phyloP scores from a whole-genome alignment of 2,113 vertebrate genomes.

The Hymenochirus boettgeri region DNA sequence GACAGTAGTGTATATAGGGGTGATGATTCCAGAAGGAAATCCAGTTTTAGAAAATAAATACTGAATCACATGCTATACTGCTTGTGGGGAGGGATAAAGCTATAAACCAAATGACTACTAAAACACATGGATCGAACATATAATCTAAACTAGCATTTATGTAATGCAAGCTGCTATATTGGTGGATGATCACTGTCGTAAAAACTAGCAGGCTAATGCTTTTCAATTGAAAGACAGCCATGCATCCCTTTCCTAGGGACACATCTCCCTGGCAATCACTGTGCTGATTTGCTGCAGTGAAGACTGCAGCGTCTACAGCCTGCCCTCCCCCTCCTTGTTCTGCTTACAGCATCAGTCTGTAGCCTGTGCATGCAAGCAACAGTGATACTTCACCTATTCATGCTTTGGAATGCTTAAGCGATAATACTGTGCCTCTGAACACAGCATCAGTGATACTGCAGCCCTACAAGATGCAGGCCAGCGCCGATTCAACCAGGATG shows the following conservation, averaged over 20 bases:
- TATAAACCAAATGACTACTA: not conserved
- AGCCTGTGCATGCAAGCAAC: slow-evolving; percentile 56
- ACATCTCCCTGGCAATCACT: slow-evolving; percentile 59
- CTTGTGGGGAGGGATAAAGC: not conserved
- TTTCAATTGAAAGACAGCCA: slow-evolving; percentile 55
- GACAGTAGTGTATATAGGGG: no score
- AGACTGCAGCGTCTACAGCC: slow-evolving; percentile 75
- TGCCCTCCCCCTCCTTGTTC: slow-evolving; percentile 58
- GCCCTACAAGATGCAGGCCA: slow-evolving; percentile 82
- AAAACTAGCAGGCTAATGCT: slow-evolving; percentile 39
- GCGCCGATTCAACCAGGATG: slow-evolving; percentile 87
- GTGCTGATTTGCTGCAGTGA: slow-evolving; percentile 82
- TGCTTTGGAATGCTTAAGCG: slow-evolving; percentile 72
- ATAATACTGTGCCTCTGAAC: slow-evolving; percentile 59
- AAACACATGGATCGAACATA: not conserved
- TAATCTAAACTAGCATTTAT: not conserved
- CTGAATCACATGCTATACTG: no score
- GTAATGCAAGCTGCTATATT: slow-evolving; percentile 12
- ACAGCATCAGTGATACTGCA: slow-evolving; percentile 50
- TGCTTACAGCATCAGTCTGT: slow-evolving; percentile 64
- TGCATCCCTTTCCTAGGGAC: slow-evolving; percentile 59
- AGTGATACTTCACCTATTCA: slow-evolving; percentile 54
- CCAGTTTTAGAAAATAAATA: no score
- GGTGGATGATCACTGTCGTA: slow-evolving; percentile 29
- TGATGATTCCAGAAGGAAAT: no score